Evolutionary conservation across 2,113 vertebrate species (phyloP).

Genomic region (Sardina pilchardus): DNA sequence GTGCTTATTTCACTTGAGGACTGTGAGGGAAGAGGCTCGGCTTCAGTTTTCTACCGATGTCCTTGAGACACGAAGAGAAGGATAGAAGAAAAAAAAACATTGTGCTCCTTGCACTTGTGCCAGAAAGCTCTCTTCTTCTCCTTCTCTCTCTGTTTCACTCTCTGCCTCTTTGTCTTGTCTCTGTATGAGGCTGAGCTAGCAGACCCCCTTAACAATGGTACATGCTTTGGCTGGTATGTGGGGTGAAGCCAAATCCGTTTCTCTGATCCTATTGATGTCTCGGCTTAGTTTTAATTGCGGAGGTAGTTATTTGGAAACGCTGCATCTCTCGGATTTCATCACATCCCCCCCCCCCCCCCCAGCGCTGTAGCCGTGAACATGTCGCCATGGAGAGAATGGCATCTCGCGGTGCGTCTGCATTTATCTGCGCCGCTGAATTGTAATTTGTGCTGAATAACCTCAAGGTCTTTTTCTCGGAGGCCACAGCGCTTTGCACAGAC

Average conservation of each 20-base stretch:
- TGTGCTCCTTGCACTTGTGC: neutral
- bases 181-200: slow-evolving; percentile 24
- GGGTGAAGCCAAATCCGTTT: slow-evolving; percentile 53
- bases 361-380: neutral
- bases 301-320: slow-evolving; percentile 50
- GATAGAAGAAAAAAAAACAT: neutral
- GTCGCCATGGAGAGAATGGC: neutral
- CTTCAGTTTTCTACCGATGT: neutral
- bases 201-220: slow-evolving; percentile 27
- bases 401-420: slow-evolving; percentile 20
- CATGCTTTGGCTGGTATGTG: slow-evolving; percentile 21
- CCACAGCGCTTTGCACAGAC: slow-evolving; percentile 16
- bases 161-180: slow-evolving; percentile 12
- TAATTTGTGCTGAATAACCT: slow-evolving; percentile 58
- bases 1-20: slow-evolving; percentile 13
- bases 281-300: slow-evolving; percentile 63
- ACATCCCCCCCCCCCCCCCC: neutral
- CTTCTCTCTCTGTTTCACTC: neutral
- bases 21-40: slow-evolving; percentile 2
- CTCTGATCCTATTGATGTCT: slow-evolving; percentile 58
- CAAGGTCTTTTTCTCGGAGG: slow-evolving; percentile 34
- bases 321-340: slow-evolving; percentile 21
- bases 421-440: slow-evolving; percentile 54
- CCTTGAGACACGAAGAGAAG: slow-evolving; percentile 24
- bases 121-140: neutral